Evolutionary conservation across 92 coral and sea anemone genomes (phyloP).

Genomic region (Epizoanthus scotinus): DNA sequence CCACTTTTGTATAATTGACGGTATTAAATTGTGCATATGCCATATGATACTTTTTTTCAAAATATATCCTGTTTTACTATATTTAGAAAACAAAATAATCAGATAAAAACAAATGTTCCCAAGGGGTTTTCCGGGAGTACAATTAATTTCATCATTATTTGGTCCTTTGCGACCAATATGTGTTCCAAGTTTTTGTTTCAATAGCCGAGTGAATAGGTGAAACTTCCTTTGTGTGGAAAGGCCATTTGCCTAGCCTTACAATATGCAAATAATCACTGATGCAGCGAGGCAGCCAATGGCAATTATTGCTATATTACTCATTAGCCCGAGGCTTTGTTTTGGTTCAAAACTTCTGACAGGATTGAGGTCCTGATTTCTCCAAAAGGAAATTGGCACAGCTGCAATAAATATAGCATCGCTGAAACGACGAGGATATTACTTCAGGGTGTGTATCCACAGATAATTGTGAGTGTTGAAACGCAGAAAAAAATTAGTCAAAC

Average conservation of each 20-base stretch:
- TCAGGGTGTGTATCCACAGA: not conserved
- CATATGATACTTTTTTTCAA: not conserved
- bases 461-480: not conserved
- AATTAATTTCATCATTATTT: no score
- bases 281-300: constrained; percentile 7
- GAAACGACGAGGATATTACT: not conserved
- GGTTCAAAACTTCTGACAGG: not conserved
- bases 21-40: no score
- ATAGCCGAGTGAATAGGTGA: no score
- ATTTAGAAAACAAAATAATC: not conserved
- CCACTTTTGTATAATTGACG: no score
- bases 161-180: no score
- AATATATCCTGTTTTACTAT: constrained; percentile 8
- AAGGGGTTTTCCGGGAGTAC: not conserved
- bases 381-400: constrained; percentile 18
- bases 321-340: constrained; percentile 11
- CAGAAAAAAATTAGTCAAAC: not conserved
- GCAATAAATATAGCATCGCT: constrained; percentile 5
- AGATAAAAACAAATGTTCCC: not conserved
- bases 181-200: no score
- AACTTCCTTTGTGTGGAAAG: no score
- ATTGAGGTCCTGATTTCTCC: not conserved
- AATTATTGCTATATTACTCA: no score
- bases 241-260: no score
- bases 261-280: constrained; percentile 20